phyloP scores from a whole-genome alignment of 2,888 invertebrate genomes.

The Pristionchus japonicus region DNA sequence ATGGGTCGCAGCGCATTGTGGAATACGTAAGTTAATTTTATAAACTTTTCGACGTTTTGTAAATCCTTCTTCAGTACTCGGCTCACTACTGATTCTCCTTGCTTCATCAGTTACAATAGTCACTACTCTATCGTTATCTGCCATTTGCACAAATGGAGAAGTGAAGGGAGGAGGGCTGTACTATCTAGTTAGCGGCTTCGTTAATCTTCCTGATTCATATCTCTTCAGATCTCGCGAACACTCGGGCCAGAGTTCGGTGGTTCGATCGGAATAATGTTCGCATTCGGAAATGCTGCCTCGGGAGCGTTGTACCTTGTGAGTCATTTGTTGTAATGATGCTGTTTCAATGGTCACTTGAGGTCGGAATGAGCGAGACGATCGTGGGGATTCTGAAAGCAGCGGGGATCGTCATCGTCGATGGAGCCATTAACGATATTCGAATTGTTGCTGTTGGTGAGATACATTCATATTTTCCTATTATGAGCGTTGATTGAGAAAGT shows the following conservation, averaged over 20 bases:
- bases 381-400: slow-evolving; percentile 24
- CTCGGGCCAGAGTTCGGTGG: slow-evolving; percentile 96
- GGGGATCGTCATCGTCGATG: slow-evolving; percentile 41
- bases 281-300: slow-evolving; percentile 90
- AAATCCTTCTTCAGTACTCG: slow-evolving; percentile 32
- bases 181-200: slow-evolving; percentile 94
- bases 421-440: slow-evolving; percentile 19
- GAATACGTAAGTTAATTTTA: slow-evolving; percentile 6
- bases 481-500: too few relatives aligned
- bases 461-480: too few relatives aligned
- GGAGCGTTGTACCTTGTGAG: slow-evolving; percentile 84
- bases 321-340: neutral
- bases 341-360: too few relatives aligned
- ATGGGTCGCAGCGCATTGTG: slow-evolving; percentile 80
- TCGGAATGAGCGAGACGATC: slow-evolving; percentile 87
- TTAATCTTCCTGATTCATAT: too few relatives aligned
- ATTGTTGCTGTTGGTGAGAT: slow-evolving; percentile 49
- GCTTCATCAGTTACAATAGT: slow-evolving; percentile 81
- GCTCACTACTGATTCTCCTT: slow-evolving; percentile 49
- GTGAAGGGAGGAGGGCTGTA: slow-evolving; percentile 93
- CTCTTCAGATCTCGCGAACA: slow-evolving; percentile 78
- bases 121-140: slow-evolving; percentile 94
- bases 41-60: neutral
- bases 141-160: slow-evolving; percentile 96
- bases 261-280: slow-evolving; percentile 93